phyloP scores from a whole-genome alignment of 2,113 vertebrate genomes.

The Probosciger aterrimus region DNA sequence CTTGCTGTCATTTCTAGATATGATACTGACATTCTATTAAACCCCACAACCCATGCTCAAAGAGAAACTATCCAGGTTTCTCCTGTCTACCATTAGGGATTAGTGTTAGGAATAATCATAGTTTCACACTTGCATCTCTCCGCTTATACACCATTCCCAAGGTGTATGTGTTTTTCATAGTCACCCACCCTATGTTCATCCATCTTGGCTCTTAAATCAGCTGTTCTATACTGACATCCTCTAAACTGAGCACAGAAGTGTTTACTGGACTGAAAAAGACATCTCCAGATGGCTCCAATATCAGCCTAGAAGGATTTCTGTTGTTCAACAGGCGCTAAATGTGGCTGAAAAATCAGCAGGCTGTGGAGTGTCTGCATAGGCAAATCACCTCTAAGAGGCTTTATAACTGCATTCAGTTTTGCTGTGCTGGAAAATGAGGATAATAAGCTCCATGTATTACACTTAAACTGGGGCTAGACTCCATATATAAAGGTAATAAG shows the following conservation, averaged over 20 bases:
- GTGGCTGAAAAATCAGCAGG: constrained; percentile 49
- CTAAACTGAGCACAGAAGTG: constrained; percentile 37
- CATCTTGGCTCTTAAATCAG: constrained; percentile 20
- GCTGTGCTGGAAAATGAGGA: constrained; percentile 15
- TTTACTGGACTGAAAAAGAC: constrained; percentile 46
- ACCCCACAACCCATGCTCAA: neutral
- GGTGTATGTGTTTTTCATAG: neutral
- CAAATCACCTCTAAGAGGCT: constrained; percentile 52
- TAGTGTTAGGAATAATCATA: neutral
- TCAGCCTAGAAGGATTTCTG: constrained; percentile 47
- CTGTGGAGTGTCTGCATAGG: constrained; percentile 13
- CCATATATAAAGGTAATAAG: neutral
- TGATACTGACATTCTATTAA: neutral
- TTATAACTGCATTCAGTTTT: constrained; percentile 28
- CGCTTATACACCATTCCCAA: neutral
- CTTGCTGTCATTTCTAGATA: neutral
- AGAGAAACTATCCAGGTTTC: neutral
- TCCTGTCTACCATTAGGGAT: neutral
- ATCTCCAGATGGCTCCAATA: constrained; percentile 54
- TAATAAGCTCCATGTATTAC: constrained; percentile 13
- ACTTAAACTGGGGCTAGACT: neutral
- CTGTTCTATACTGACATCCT: neutral
- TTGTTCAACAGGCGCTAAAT: constrained; percentile 13
- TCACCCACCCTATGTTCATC: neutral
- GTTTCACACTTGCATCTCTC: neutral